phyloP scores from a whole-genome alignment of 2,888 invertebrate species.

The Hypselothyrea guttata region DNA sequence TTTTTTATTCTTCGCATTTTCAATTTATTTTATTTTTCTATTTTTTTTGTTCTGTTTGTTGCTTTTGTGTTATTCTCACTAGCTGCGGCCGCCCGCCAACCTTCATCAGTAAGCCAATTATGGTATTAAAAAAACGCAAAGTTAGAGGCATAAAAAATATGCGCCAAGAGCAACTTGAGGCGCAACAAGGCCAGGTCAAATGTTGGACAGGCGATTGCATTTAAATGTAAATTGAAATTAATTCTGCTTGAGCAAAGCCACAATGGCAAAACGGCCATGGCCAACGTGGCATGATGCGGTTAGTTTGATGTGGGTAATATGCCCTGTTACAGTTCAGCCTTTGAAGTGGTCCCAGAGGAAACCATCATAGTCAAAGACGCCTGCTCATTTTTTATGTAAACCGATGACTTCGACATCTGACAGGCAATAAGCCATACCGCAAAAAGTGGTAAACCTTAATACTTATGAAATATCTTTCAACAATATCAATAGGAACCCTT shows the following conservation, averaged over 20 bases:
- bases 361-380: constrained; percentile 6
- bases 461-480: not conserved
- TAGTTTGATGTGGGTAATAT: constrained; percentile 65
- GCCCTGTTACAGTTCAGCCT: constrained; percentile 38
- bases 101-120: constrained; percentile 76
- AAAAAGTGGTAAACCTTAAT: not conserved
- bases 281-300: constrained; percentile 45
- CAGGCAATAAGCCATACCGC: constrained; percentile 35
- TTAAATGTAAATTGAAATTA: constrained; percentile 77
- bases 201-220: constrained; percentile 59
- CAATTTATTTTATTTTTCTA: constrained; percentile 9
- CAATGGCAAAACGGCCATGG: constrained; percentile 44
- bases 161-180: constrained; percentile 40
- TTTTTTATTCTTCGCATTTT: constrained; percentile 16
- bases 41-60: constrained; percentile 20
- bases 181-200: constrained; percentile 67
- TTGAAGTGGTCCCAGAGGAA: constrained; percentile 45
- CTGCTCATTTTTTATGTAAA: constrained; percentile 13
- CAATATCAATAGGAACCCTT: no score
- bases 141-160: constrained; percentile 55
- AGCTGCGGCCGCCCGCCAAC: constrained; percentile 38
- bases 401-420: constrained; percentile 58
- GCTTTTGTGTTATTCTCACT: constrained; percentile 4
- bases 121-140: constrained; percentile 72
- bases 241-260: constrained; percentile 55